Evolutionary conservation across 2,797 vertebrate species (phyloP).

Genomic region (Chiroxiphia lanceolata): DNA sequence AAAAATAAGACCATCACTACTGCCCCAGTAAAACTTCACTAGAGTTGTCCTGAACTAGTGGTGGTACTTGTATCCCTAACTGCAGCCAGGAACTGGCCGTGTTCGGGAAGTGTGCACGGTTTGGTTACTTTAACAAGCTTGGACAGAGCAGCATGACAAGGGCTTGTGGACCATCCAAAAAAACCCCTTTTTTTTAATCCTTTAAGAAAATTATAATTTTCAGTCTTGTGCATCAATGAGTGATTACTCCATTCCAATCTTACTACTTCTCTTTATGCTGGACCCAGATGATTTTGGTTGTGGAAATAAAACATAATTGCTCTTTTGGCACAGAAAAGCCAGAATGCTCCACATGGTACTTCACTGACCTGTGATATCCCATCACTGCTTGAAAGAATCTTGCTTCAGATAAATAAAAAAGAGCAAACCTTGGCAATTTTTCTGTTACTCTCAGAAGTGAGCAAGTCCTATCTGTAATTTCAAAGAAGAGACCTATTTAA

Average conservation of each 20-base stretch:
- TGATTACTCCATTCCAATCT: neutral
- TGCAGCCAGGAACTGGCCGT: rapidly evolving
- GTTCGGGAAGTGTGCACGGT: rapidly evolving
- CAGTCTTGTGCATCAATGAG: rapidly evolving
- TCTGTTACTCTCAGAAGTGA: neutral
- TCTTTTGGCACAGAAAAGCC: neutral
- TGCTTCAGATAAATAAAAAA: neutral
- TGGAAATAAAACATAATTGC: neutral
- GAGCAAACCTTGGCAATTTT: neutral
- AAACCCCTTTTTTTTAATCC: neutral
- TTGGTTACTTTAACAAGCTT: rapidly evolving
- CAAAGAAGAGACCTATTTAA: neutral
- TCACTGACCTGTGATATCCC: neutral
- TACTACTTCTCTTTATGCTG: neutral
- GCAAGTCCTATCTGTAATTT: neutral
- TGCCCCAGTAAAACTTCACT: neutral
- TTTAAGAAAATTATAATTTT: neutral
- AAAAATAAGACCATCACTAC: neutral
- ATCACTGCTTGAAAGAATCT: neutral
- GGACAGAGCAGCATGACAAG: neutral
- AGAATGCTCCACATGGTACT: neutral
- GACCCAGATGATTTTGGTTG: neutral
- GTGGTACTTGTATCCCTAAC: rapidly evolving
- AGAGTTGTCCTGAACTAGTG: neutral
- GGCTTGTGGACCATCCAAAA: neutral